Evolutionary conservation across 1,140 invertebrate species (phyloP).

Genomic region (Trichogramma pretiosum): DNA sequence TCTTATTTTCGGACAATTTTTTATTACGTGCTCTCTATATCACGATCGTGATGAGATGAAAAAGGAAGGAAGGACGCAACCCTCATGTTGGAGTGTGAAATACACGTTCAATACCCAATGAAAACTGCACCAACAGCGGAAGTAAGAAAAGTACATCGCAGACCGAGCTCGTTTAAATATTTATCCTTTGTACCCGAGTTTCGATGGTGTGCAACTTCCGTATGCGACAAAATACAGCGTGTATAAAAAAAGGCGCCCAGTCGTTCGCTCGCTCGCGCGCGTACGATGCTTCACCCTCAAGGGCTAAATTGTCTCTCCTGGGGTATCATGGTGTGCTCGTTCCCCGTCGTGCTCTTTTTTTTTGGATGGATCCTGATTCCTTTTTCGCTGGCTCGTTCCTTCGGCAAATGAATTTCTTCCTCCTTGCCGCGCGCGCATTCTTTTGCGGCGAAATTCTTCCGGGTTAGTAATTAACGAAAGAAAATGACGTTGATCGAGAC

Average conservation of each 20-base stretch:
- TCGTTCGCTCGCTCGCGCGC: background rate
- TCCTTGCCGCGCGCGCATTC: too few relatives aligned
- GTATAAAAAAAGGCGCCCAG: conserved; percentile 5
- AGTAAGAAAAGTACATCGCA: background rate
- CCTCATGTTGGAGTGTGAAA: too few relatives aligned
- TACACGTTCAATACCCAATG: too few relatives aligned
- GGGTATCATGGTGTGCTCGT: too few relatives aligned
- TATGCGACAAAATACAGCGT: conserved; percentile 2
- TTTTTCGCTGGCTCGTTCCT: background rate
- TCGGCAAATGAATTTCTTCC: background rate
- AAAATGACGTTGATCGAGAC: conserved; percentile 9
- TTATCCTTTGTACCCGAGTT: conserved; percentile 3
- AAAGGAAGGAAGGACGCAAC: too few relatives aligned
- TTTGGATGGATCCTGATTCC: background rate
- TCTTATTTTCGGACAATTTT: too few relatives aligned
- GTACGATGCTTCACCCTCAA: too few relatives aligned
- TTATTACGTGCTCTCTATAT: too few relatives aligned
- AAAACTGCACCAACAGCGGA: background rate
- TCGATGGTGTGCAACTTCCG: too few relatives aligned
- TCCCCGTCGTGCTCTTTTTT: too few relatives aligned
- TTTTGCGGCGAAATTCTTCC: background rate
- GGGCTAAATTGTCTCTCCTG: background rate
- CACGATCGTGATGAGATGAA: too few relatives aligned
- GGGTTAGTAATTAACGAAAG: background rate
- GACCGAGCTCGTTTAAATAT: conserved; percentile 7